Conservation (phyloP, 2,888 invertebrate species). For the Clivina fossor region DNA sequence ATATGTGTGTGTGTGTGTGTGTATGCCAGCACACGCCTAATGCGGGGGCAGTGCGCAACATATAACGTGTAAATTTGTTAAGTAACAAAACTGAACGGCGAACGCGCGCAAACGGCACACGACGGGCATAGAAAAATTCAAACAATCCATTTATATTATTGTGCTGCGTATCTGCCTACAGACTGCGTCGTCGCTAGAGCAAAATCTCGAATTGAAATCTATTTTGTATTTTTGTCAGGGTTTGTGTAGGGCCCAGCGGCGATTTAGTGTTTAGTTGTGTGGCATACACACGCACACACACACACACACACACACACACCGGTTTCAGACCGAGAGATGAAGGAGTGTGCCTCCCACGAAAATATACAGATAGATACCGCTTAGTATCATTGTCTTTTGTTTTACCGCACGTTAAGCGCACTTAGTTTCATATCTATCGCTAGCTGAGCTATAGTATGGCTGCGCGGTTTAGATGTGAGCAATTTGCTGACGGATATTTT, state of each 20-base stretch:
- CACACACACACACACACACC: background rate
- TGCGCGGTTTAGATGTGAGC: too few relatives aligned
- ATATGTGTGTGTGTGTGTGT: too few relatives aligned
- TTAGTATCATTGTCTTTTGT: constrained; percentile 30
- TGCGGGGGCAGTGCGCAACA: too few relatives aligned
- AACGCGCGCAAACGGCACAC: constrained; percentile 4
- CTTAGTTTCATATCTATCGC: too few relatives aligned
- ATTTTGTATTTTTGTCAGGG: constrained; percentile 27
- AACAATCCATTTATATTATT: constrained; percentile 30
- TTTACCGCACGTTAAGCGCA: too few relatives aligned
- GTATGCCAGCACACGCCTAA: constrained; percentile 27
- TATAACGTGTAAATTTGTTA: constrained; percentile 30
- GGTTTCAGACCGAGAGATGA: background rate
- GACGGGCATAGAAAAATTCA: constrained; percentile 9
- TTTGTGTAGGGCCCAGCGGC: constrained; percentile 18
- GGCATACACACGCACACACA: background rate
- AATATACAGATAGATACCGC: constrained; percentile 4
- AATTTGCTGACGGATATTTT: too few relatives aligned
- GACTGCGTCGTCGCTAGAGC: constrained; percentile 3
- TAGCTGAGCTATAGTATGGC: too few relatives aligned
- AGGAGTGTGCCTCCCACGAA: constrained; percentile 21
- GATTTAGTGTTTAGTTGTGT: constrained; percentile 5
- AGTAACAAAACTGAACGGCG: constrained; percentile 16
- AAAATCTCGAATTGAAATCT: constrained; percentile 33
- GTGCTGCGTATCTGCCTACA: constrained; percentile 18